Evolutionary conservation across 2,113 vertebrate genomes (phyloP), one percentile per base, ranked within the genome.

Genomic region (Toxotes jaculatrix): DNA sequence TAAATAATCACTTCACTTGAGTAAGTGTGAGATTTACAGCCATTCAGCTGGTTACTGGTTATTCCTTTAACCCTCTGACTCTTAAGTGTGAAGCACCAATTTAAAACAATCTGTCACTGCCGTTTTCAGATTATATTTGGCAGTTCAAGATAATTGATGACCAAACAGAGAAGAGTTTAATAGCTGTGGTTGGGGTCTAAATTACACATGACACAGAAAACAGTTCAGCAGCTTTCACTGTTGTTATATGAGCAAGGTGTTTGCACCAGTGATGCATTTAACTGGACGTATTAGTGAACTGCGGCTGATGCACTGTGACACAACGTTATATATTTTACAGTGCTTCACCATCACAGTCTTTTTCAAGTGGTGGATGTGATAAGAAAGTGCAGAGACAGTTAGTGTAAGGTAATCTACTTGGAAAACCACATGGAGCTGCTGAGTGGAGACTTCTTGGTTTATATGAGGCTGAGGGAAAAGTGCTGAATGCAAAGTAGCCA

Each of bases 401-500:
- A 53, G 71, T 77, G 74, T 79, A 81, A 86, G 69, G 67, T 51
- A 72, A 69, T 90, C 67, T 72, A 61, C 84, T 81, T 73, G 73
- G 71, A 59, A 86, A 90, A 85, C 80, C 77, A 68, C 92, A 88
- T 62, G 75, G 59, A 69, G 72, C 82, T 89, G 92, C 89, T 87
- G 89, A 91, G 85, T 87, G 66, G 43, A 66, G 77, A 64, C 85
- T 83, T 91, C 70, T 74, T n/a, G 47, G 53, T 80, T 91, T 82
- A 77, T 75, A 68, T 79, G 65, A 70, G 77, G 60, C 69, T 61
- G 66, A 71, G 79, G 77, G 61, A 32, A 76, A 90, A 89, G 77
- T 89, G 92, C 89, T 90, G 89, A 90, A 89, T 83, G 74, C 80
- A 77, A 81, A 87, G 71, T 17, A 74, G 71, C 73, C 63, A 74